Evolutionary conservation across 2,797 vertebrate genomes (phyloP), one percentile per base, ranked within the genome.

Genomic region (Ceryle rudis): DNA sequence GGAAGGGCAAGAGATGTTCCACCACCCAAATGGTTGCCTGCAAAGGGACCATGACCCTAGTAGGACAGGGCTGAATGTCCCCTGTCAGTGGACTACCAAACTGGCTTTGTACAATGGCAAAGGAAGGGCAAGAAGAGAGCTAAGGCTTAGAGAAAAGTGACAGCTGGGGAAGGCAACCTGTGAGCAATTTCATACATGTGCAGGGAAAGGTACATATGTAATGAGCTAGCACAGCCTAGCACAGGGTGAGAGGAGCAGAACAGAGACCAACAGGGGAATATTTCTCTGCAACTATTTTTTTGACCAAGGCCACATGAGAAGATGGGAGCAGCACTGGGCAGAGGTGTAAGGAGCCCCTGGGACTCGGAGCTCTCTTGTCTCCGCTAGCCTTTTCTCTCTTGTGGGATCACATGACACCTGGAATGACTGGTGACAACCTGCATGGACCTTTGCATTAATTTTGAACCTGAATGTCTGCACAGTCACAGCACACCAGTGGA

Each of bases 291-390:
- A 62, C 35, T 79, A 52, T 60, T 46, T 58, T 78, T 90, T 90
- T 35, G 55, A 20, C 31, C 12, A 21, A 35, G 42, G 42, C 25
- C n/a, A 67, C 42, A 20, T 26, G n/a, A 77, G 78, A 72, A 49
- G 29, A 25, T 17, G 46, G 42, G 20, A 0, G 0, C 23, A 47
- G 31, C 49, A 11, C 0, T 0, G 37, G 46, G 8, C 21, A 61
- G 52, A 82, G 54, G 44, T 20, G 21, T 6, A 58, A 54, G n/a
- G 58, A 72, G 41, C 33, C 46, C 22, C 46, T 58, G 54, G 33
- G 33, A 35, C 19, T 31, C 13, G 13, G 28, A 62, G 10, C 25
- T 19, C 22, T 61, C 8, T 65, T 26, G 16, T 21, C 57, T 84
- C 33, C 35, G 25, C 8, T 26, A 58, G 51, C 3, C 37, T 58